Evolutionary conservation across 2,797 vertebrate species (phyloP).

Genomic region (Schizopygopsis malacanthus): DNA sequence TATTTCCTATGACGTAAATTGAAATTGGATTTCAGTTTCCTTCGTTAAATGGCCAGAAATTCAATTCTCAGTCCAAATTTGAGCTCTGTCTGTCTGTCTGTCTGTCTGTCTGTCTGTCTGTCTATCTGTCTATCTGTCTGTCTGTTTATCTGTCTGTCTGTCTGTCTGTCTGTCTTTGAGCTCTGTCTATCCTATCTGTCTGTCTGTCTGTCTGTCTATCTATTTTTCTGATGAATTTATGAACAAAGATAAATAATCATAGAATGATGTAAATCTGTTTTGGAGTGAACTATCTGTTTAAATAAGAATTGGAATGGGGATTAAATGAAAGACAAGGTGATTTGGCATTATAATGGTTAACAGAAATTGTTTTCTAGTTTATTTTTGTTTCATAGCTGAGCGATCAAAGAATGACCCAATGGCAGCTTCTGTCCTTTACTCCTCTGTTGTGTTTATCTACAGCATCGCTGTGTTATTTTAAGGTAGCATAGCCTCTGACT

Average conservation of each 20-base stretch:
- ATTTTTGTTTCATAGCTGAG: conserved; percentile 30
- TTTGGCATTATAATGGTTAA: conserved; percentile 20
- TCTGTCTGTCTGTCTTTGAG: neutral
- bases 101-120: neutral
- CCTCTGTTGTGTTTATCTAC: conserved; percentile 9
- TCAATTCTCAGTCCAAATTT: neutral
- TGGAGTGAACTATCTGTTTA: neutral
- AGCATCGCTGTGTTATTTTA: conserved; percentile 22
- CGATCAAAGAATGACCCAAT: conserved; percentile 35
- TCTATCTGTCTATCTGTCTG: neutral
- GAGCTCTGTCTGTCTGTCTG: neutral
- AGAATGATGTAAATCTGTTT: neutral
- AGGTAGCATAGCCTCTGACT: conserved; percentile 20
- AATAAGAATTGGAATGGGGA: neutral
- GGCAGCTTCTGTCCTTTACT: conserved; percentile 31
- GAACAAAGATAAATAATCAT: neutral
- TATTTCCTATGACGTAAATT: neutral
- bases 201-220: neutral
- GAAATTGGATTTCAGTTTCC: conserved; percentile 11
- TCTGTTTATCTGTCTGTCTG: neutral
- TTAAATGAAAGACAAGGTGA: neutral
- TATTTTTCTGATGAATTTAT: neutral
- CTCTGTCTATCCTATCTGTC: neutral
- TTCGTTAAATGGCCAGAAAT: neutral
- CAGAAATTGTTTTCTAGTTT: neutral